Evolutionary conservation across 2,797 vertebrate species (phyloP).

Genomic region (Schizopygopsis malacanthus): DNA sequence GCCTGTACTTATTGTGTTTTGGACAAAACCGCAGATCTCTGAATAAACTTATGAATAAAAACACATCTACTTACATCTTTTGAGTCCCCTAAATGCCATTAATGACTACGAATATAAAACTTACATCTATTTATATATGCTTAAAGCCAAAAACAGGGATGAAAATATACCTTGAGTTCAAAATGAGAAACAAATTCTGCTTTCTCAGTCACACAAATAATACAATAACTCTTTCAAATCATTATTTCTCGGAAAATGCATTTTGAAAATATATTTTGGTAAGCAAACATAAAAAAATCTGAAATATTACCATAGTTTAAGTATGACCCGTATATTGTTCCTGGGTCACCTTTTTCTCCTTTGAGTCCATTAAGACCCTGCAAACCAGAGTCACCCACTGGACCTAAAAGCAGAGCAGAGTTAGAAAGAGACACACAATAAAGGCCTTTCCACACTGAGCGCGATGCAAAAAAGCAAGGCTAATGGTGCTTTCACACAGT

Average conservation of each 20-base stretch:
- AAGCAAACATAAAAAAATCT: background rate
- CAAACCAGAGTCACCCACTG: conserved; percentile 65
- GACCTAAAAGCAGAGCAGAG: conserved; percentile 27
- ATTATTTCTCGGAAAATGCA: background rate
- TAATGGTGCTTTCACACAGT: no score
- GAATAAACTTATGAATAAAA: background rate
- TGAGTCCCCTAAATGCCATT: background rate
- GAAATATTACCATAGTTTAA: background rate
- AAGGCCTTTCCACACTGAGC: no score
- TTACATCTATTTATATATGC: background rate
- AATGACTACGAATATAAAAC: background rate
- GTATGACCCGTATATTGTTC: conserved; percentile 16
- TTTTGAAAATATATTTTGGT: background rate
- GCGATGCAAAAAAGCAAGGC: no score
- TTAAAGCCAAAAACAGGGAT: background rate
- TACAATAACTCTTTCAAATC: background rate
- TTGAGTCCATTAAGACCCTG: conserved; percentile 61
- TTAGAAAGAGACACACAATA: background rate
- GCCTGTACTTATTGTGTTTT: no score
- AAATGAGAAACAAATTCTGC: background rate
- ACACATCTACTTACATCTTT: background rate
- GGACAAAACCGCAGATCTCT: background rate
- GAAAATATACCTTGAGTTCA: background rate
- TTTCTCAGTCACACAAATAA: background rate
- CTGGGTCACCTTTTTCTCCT: conserved; percentile 72